Percentiles rank a stretch among this genome's conserved stretches.
Evolutionary conservation across 2,797 vertebrate species (phyloP).

Genomic region (Epinephelus coioides): DNA sequence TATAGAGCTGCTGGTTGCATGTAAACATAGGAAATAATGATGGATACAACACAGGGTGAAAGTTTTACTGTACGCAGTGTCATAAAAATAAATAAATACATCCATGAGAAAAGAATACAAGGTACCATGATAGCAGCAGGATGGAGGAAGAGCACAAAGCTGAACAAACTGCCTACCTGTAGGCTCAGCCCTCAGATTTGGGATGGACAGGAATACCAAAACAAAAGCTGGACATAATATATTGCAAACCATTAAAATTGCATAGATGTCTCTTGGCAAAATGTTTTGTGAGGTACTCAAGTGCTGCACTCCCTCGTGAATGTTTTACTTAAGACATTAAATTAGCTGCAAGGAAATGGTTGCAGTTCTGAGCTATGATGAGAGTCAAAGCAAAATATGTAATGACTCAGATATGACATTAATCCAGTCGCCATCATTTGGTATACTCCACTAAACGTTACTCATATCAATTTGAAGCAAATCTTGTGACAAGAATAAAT

Average conservation of each 20-base stretch:
- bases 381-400: not conserved
- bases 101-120: not conserved
- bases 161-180: no score
- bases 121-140: not conserved
- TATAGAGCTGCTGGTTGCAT: no score
- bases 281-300: not conserved
- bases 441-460: not conserved
- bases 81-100: not conserved
- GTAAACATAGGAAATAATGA: not conserved
- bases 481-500: no score
- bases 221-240: not conserved
- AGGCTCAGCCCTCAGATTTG: no score
- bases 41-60: not conserved
- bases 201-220: not conserved
- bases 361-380: not conserved
- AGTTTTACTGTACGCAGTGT: not conserved
- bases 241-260: constrained; percentile 5
- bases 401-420: not conserved
- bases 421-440: constrained; percentile 12
- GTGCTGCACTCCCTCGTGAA: not conserved
- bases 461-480: not conserved
- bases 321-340: constrained; percentile 10
- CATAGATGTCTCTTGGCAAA: not conserved
- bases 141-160: not conserved
- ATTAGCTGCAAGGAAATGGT: constrained; percentile 3